Conservation (phyloP, 2,888 invertebrate species). For the Scaptomyza parva region DNA sequence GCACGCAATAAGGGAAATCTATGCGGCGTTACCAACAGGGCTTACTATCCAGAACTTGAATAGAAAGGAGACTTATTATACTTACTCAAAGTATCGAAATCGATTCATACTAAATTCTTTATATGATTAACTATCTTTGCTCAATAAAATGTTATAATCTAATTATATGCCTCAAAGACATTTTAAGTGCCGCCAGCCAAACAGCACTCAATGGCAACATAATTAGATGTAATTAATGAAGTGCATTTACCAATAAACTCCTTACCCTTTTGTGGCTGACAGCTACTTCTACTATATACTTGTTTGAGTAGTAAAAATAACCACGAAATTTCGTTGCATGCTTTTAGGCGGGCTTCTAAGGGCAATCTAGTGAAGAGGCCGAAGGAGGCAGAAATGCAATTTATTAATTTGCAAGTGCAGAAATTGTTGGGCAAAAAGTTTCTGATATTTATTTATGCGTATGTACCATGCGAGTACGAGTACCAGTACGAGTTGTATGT, state of each 20-base stretch:
- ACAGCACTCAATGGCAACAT: slow-evolving; percentile 11
- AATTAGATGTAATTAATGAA: slow-evolving; percentile 41
- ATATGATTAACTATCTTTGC: neutral
- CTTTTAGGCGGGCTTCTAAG: slow-evolving; percentile 37
- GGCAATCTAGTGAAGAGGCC: neutral
- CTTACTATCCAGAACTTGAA: slow-evolving; percentile 11
- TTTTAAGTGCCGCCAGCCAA: neutral
- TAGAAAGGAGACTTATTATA: neutral
- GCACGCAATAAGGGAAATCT: slow-evolving; percentile 39
- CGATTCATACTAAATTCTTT: no score
- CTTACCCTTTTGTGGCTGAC: neutral
- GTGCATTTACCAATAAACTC: slow-evolving; percentile 5
- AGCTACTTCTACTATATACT: neutral
- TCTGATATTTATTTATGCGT: slow-evolving; percentile 27
- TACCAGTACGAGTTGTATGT: neutral
- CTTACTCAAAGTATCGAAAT: no score
- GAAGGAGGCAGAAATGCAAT: slow-evolving; percentile 53
- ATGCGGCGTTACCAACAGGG: slow-evolving; percentile 41
- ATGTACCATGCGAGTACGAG: no score
- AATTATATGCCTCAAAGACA: neutral
- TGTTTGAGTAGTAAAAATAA: slow-evolving; percentile 27
- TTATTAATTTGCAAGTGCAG: slow-evolving; percentile 66
- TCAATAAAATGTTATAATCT: neutral
- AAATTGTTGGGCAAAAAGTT: slow-evolving; percentile 37
- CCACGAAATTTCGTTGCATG: slow-evolving; percentile 62